phyloP scores from a whole-genome alignment of 1,140 invertebrate species.

The Aphaenogaster floridana region DNA sequence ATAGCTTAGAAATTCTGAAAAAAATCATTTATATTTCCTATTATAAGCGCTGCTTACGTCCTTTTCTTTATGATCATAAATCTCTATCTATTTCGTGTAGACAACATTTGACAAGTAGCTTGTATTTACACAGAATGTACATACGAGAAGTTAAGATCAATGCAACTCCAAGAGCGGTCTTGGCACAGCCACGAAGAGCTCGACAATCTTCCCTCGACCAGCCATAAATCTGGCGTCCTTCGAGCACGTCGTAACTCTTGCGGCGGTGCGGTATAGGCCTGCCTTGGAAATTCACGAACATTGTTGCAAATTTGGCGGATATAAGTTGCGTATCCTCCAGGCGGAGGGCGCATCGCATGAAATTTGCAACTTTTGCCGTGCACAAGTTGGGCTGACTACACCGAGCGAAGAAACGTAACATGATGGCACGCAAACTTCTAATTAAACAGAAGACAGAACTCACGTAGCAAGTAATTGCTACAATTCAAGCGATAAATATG shows the following conservation, averaged over 20 bases:
- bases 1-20: background rate
- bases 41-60: background rate
- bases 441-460: slow-evolving; percentile 34
- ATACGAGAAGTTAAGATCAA: slow-evolving; percentile 55
- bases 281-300: slow-evolving; percentile 47
- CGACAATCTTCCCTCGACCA: slow-evolving; percentile 44
- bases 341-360: background rate
- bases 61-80: background rate
- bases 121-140: slow-evolving; percentile 10
- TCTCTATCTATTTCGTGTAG: background rate
- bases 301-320: slow-evolving; percentile 59
- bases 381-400: slow-evolving; percentile 22
- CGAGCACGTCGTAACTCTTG: slow-evolving; percentile 46
- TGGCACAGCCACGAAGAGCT: slow-evolving; percentile 32
- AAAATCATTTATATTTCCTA: background rate
- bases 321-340: slow-evolving; percentile 47
- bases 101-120: slow-evolving; percentile 31
- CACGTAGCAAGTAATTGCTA: slow-evolving; percentile 5
- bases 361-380: slow-evolving; percentile 51
- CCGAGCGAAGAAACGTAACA: slow-evolving; percentile 26
- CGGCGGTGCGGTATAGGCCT: slow-evolving; percentile 24
- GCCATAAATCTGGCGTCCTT: slow-evolving; percentile 51
- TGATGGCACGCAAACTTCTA: slow-evolving; percentile 36
- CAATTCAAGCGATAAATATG: slow-evolving; percentile 33
- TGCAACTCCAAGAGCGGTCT: slow-evolving; percentile 36